Percentiles rank a stretch among this genome's conserved stretches.
Evolutionary conservation across 2,888 invertebrate species (phyloP).

Genomic region (Oscheius onirici): DNA sequence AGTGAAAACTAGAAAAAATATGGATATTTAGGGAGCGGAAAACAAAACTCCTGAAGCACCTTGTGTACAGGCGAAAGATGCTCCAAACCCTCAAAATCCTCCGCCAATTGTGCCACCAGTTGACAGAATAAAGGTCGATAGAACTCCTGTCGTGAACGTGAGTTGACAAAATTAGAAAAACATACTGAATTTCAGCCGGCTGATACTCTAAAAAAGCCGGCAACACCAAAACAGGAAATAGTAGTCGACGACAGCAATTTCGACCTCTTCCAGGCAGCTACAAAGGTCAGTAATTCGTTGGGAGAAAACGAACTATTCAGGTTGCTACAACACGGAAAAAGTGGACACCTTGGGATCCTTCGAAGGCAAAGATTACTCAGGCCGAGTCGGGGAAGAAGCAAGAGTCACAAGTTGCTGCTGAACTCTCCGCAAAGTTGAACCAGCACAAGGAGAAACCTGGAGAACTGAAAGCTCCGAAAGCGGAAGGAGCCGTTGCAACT

Average conservation of each 20-base stretch:
- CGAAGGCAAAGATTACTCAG: too few species aligned
- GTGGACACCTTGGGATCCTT: not conserved
- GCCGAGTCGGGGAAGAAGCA: too few species aligned
- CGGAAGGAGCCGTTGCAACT: conserved; percentile 58
- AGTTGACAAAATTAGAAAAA: not conserved
- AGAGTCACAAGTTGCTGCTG: not conserved
- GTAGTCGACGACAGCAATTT: conserved; percentile 37
- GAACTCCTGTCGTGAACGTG: not conserved
- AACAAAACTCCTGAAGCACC: not conserved
- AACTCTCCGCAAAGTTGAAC: not conserved
- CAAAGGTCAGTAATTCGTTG: conserved; percentile 14
- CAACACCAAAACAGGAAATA: conserved; percentile 17
- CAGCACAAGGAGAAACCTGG: not conserved
- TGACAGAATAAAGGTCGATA: not conserved
- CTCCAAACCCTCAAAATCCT: too few species aligned
- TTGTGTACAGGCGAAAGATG: too few species aligned
- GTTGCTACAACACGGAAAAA: not conserved
- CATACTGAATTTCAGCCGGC: conserved; percentile 15
- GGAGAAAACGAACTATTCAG: not conserved
- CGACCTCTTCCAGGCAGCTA: conserved; percentile 36
- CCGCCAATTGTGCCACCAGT: too few species aligned
- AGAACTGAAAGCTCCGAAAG: conserved; percentile 34
- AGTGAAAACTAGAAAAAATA: too few species aligned
- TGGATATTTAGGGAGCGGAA: too few species aligned
- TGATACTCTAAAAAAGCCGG: conserved; percentile 18